A percentile compares a stretch with the other conserved stretches of the same genome.
Evolutionary conservation across 2,888 invertebrate species (phyloP).

Genomic region (Pandemis cinnamomeana): DNA sequence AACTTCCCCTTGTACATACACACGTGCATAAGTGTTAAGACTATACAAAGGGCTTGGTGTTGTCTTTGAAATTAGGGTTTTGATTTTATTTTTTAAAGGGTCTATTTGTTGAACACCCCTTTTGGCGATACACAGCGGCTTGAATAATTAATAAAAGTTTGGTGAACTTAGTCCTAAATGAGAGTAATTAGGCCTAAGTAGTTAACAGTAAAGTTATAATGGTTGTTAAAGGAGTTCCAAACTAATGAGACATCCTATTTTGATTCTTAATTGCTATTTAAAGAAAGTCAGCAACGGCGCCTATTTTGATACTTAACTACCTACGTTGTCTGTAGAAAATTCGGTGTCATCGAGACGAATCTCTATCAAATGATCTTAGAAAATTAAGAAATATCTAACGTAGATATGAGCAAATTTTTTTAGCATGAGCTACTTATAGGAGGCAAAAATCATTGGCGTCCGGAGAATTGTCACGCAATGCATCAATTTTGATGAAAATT

Average conservation of each 20-base stretch:
- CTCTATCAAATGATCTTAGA: background rate
- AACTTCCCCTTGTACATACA: background rate
- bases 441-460: no score
- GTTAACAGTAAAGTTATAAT: slow-evolving; percentile 22
- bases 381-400: background rate
- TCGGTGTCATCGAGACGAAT: background rate
- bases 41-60: background rate
- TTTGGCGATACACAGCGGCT: background rate
- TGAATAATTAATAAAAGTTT: slow-evolving; percentile 34
- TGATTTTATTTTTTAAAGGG: slow-evolving; percentile 13
- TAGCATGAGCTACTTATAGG: no score
- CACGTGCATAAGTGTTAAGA: slow-evolving; percentile 9
- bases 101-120: background rate
- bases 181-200: slow-evolving; percentile 26
- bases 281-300: background rate
- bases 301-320: background rate
- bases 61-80: slow-evolving; percentile 17
- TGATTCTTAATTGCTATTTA: slow-evolving; percentile 5
- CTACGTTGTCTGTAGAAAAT: background rate
- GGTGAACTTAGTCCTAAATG: slow-evolving; percentile 9
- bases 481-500: no score
- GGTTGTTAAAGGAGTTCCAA: slow-evolving; percentile 17
- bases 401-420: background rate
- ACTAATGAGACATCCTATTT: slow-evolving; percentile 6
- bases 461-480: no score